Evolutionary conservation across 2,888 invertebrate species (phyloP), one percentile per base, ranked within the genome.

Genomic region (Sipha maydis): DNA sequence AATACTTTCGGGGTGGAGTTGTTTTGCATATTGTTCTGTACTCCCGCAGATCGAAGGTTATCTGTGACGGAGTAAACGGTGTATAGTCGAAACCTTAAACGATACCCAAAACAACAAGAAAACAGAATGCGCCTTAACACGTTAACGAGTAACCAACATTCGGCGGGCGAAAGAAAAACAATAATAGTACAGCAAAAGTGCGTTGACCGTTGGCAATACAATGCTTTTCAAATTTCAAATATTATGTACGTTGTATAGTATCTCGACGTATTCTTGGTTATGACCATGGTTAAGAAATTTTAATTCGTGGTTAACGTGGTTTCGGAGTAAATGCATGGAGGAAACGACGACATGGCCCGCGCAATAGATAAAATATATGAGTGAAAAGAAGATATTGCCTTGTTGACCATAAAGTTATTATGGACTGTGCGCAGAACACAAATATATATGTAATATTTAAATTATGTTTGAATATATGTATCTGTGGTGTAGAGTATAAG

Each of bases 1-100:
- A 88, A 19, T 31, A 75, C 25, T 67, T 88, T 88, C 1, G 88
- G 88, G 9, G 88, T 88, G 14, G 17, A 48, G 21, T 71, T 21
- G 25, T 28, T 21, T 9, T 21, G 31, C 80, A 88, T 88, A 28
- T 85, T 56, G 31, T 54, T 31, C 25, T 14, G 38, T 34, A 19
- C 11, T 25, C 73, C 19, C 9, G 2, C 28, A 8, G 25, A 21
- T 19, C 73, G 34, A 11, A 71, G 28, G 14, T 48, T 48, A 48
- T n/a, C n/a, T 48, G 41, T 5, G 7, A 5, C 9, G 41, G 41
- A 41, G 11, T 5, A 41, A 41, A 7, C 41, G 41, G 11, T 48
- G 48, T 48, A 14, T 14, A 1, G 48, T 3, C 14, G 14, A 48
- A 14, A 48, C 14, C 69, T 21, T 21, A 21, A 56, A 56, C 56